A percentile compares a stretch with the other conserved stretches of the same genome.
These are phyloP conservation scores for Heliocidaris erythrogramma DNA, from an alignment of 35 echinoderm and acorn worm genomes.

Conservation along the genomic window DNA sequence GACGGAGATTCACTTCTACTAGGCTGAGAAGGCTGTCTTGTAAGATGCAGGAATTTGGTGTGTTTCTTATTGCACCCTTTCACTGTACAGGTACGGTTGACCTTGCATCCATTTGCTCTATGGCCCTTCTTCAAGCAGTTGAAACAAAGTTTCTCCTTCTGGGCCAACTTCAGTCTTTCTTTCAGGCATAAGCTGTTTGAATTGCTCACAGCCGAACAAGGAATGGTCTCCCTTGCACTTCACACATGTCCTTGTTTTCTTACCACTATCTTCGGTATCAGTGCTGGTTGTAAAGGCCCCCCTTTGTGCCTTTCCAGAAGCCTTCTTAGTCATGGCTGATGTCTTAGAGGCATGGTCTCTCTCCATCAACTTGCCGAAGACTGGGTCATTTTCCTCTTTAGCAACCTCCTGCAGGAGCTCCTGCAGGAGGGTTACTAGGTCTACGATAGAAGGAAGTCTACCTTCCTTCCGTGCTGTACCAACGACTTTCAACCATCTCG, in stretches of 20 bases:
- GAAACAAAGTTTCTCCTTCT: no score
- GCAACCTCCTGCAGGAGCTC: background rate
- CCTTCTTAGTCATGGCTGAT: background rate
- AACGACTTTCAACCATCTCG: background rate
- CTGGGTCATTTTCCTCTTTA: background rate
- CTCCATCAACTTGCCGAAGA: background rate
- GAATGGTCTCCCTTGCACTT: no score
- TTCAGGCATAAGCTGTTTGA: no score
- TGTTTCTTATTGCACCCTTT: slow-evolving; percentile 55
- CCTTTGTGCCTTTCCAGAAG: background rate
- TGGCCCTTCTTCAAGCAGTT: slow-evolving; percentile 59
- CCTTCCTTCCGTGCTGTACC: background rate
- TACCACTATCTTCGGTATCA: no score
- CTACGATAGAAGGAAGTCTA: background rate
- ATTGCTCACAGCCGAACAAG: no score
- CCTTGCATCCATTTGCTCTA: slow-evolving; percentile 29
- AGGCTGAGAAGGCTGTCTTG: no score
- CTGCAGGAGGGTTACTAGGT: background rate
- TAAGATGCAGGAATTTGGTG: slow-evolving; percentile 58
- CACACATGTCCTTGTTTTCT: background rate
- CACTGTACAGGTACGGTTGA: slow-evolving; percentile 51
- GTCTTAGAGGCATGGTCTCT: slow-evolving; percentile 4
- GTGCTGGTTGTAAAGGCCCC: background rate
- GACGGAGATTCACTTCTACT: background rate
- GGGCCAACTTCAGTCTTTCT: no score